These are phyloP conservation scores for Phyllopteryx taeniolatus DNA, from an alignment of 2,113 vertebrate species.

Conservation along the genomic window DNA sequence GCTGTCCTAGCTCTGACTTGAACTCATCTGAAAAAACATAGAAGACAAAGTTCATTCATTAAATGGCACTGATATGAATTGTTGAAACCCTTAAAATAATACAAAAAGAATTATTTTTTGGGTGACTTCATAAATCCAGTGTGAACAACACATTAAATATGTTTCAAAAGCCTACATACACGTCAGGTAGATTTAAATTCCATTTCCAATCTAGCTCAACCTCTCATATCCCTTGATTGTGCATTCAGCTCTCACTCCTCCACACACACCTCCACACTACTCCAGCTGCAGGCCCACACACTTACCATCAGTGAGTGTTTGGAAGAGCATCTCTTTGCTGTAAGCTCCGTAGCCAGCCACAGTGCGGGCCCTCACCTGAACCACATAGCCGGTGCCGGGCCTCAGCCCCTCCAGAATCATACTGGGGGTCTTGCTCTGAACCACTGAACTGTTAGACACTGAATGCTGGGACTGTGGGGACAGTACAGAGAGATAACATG, in stretches of 20 bases:
- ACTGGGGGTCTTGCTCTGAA: constrained; percentile 86
- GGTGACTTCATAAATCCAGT: neutral
- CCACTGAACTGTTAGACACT: constrained; percentile 89
- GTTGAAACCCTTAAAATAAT: neutral
- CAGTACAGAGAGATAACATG: constrained; percentile 11
- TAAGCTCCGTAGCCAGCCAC: constrained; percentile 94
- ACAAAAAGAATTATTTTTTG: neutral
- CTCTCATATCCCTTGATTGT: constrained; percentile 21
- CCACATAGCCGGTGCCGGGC: constrained; percentile 89
- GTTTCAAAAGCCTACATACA: constrained; percentile 18
- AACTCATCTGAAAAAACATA: constrained; percentile 81
- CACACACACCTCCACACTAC: constrained; percentile 29
- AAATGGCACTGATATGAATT: neutral
- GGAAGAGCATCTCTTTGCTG: constrained; percentile 97
- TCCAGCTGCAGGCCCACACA: constrained; percentile 20
- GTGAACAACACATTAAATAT: constrained; percentile 11
- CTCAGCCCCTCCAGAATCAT: constrained; percentile 88
- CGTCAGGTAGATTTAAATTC: constrained; percentile 40
- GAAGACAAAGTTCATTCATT: neutral
- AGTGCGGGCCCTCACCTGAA: constrained; percentile 92
- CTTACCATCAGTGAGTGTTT: constrained; percentile 91
- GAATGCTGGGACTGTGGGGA: constrained; percentile 78
- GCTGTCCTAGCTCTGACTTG: constrained; percentile 90
- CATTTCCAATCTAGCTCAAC: constrained; percentile 30
- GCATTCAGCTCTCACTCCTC: constrained; percentile 15